phyloP scores from a whole-genome alignment of 2,888 invertebrate species.

The Papilio elwesi region DNA sequence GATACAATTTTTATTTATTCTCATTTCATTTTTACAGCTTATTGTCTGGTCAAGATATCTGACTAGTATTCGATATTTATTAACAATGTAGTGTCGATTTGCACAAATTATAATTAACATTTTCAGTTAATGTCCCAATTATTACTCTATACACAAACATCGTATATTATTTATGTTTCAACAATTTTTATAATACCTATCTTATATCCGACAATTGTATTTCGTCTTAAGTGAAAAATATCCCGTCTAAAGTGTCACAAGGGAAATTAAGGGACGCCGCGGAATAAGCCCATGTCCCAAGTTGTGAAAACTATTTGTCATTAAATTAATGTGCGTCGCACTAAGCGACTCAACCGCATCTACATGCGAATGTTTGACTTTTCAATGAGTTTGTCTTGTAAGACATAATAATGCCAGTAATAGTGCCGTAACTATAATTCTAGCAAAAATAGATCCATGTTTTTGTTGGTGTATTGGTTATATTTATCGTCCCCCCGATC shows the following conservation, averaged over 20 bases:
- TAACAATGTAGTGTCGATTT: background rate
- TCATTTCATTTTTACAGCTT: no score
- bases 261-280: constrained; percentile 4
- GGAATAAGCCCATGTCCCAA: constrained; percentile 16
- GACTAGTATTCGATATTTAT: no score
- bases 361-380: background rate
- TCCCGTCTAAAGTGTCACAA: constrained; percentile 5
- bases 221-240: constrained; percentile 15
- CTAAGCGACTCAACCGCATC: constrained; percentile 1
- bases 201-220: background rate
- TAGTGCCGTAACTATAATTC: background rate
- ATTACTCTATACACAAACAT: background rate
- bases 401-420: background rate
- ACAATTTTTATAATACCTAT: background rate
- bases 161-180: background rate
- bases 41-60: no score
- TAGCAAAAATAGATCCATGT: no score
- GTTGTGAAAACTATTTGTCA: constrained; percentile 31
- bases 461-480: no score
- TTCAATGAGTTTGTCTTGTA: background rate
- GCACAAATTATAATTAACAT: background rate
- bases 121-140: background rate
- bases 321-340: constrained; percentile 23
- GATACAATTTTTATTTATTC: no score
- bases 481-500: no score